These are phyloP conservation scores for Euwallacea fornicatus DNA, from an alignment of 1,140 invertebrate genomes.

Conservation along the genomic window DNA sequence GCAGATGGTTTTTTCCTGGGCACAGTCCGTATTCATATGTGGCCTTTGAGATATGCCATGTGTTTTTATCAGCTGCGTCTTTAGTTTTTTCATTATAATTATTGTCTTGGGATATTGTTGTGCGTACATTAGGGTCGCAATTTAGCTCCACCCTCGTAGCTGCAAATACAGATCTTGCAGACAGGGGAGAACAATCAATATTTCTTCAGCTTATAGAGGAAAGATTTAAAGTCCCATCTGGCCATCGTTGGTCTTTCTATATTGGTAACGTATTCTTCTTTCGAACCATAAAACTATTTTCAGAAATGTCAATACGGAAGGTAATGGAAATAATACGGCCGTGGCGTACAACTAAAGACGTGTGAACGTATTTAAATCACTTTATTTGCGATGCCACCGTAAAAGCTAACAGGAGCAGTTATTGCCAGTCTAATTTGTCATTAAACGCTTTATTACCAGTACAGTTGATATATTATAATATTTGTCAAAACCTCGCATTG, in stretches of 20 bases:
- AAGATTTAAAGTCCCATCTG: not conserved
- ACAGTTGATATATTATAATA: not conserved
- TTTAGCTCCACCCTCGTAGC: no score
- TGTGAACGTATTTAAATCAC: not conserved
- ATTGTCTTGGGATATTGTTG: no score
- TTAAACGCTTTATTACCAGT: not conserved
- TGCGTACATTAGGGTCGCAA: no score
- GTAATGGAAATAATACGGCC: not conserved
- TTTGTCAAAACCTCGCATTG: not conserved
- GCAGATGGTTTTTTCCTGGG: conserved; percentile 47
- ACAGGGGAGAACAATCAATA: not conserved
- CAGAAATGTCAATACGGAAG: not conserved
- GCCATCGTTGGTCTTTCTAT: not conserved
- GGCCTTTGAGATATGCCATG: conserved; percentile 46
- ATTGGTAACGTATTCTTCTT: not conserved
- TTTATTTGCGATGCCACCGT: not conserved
- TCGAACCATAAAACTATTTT: not conserved
- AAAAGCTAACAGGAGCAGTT: not conserved
- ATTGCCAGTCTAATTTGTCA: not conserved
- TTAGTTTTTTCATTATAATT: not conserved
- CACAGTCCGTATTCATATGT: conserved; percentile 35
- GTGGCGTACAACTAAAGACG: not conserved
- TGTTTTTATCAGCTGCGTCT: conserved; percentile 48
- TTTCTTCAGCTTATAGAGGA: not conserved
- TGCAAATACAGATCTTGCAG: no score